A percentile compares a stretch with the other conserved stretches of the same genome.
These are phyloP conservation scores for Macquaria australasica DNA, from an alignment of 2,113 vertebrate species.

Conservation along the genomic window DNA sequence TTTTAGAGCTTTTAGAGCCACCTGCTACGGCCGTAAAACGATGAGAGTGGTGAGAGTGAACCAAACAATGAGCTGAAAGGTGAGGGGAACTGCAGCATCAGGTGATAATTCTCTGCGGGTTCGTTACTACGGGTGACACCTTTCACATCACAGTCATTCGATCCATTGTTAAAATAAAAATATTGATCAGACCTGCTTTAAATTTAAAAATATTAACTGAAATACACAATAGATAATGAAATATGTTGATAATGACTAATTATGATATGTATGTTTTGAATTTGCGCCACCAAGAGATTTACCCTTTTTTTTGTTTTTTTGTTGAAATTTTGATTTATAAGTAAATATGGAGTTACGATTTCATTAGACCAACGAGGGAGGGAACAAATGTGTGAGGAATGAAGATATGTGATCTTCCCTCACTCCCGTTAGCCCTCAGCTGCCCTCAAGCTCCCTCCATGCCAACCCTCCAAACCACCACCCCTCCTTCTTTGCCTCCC, in stretches of 20 bases:
- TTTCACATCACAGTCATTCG: neutral
- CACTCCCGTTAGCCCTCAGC: neutral
- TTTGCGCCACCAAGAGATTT: neutral
- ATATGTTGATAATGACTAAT: neutral
- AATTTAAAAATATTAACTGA: neutral
- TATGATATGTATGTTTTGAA: neutral
- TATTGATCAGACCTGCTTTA: neutral
- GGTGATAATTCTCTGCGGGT: neutral
- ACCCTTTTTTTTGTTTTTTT: neutral
- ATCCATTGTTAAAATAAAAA: neutral
- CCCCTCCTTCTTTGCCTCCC: neutral
- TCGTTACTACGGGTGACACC: neutral
- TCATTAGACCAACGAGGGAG: neutral
- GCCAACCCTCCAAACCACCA: neutral
- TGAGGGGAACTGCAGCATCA: neutral
- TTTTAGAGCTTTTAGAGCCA: neutral
- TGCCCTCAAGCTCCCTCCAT: neutral
- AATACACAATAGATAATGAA: neutral
- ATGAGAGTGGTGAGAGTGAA: neutral
- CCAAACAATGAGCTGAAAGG: neutral
- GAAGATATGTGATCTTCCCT: neutral
- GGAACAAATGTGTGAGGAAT: neutral
- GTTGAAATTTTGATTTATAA: neutral
- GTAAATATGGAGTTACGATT: neutral
- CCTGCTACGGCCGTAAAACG: neutral